phyloP scores from a whole-genome alignment of 2,888 invertebrate species.

The Conus canariensis region DNA sequence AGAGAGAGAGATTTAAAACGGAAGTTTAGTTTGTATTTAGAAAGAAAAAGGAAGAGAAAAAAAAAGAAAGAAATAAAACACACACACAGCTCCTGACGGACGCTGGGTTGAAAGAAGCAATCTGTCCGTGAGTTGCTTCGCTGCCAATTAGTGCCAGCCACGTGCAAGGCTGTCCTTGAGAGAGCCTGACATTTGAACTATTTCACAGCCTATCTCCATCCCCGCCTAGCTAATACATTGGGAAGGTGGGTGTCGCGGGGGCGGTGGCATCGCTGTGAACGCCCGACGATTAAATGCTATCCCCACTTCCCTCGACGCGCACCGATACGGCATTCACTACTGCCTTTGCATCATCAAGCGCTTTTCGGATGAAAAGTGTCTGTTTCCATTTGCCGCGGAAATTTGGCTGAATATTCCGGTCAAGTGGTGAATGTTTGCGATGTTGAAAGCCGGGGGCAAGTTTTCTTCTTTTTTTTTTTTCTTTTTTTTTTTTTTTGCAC shows the following conservation, averaged over 20 bases:
- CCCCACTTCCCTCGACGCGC: neutral
- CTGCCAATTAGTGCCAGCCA: constrained; percentile 30
- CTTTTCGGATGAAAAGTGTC: no score
- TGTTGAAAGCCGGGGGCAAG: no score
- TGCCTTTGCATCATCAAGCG: no score
- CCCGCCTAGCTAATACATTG: neutral
- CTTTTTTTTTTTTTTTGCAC: no score
- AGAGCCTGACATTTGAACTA: neutral
- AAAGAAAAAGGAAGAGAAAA: no score
- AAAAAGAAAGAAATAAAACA: no score
- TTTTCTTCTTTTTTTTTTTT: no score
- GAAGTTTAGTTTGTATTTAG: no score
- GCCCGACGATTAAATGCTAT: neutral
- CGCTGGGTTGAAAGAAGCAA: neutral
- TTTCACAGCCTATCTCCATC: constrained; percentile 13
- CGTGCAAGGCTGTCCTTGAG: neutral
- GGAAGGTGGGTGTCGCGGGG: neutral
- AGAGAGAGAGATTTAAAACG: neutral
- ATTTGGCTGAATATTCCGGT: no score
- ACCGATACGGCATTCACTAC: no score
- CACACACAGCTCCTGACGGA: neutral
- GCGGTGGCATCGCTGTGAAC: neutral
- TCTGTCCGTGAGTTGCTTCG: neutral
- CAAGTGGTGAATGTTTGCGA: no score
- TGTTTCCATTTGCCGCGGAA: no score